Evolutionary conservation across 2,113 vertebrate genomes (phyloP).

Genomic region (Cervus canadensis): DNA sequence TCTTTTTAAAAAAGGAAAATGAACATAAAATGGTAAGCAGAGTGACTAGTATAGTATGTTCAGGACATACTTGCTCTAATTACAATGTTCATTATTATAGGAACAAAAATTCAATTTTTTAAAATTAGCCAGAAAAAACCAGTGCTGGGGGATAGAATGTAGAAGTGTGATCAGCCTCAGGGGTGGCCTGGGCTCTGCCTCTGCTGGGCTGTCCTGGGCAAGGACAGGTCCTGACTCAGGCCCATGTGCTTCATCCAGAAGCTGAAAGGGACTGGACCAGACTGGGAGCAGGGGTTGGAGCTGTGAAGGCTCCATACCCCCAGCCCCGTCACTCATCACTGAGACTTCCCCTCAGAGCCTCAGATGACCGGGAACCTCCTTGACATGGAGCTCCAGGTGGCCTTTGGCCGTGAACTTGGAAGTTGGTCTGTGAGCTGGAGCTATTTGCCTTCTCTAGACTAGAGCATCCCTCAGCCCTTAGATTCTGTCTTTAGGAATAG

Average conservation of each 20-base stretch:
- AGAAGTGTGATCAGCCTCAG: background rate
- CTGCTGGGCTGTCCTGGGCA: accelerated
- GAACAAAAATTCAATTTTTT: background rate
- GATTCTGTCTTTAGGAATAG: too few species aligned
- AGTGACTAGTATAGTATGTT: background rate
- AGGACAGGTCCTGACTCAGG: background rate
- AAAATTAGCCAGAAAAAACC: background rate
- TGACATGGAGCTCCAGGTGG: background rate
- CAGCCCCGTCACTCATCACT: background rate
- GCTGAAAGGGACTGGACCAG: background rate
- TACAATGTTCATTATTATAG: background rate
- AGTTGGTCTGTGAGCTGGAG: background rate
- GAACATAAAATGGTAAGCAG: background rate
- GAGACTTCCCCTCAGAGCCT: background rate
- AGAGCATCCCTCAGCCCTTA: background rate
- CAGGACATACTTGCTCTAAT: background rate
- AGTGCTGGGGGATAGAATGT: background rate
- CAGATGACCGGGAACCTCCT: background rate
- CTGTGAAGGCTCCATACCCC: background rate
- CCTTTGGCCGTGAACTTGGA: background rate
- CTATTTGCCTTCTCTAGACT: background rate
- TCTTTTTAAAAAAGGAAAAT: background rate
- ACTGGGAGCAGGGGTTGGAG: background rate
- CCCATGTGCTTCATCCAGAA: background rate
- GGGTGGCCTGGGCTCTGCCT: background rate